Evolutionary conservation across 2,888 invertebrate species (phyloP), one percentile per base, ranked within the genome.

Genomic region (Harpagoxenus sublaevis): DNA sequence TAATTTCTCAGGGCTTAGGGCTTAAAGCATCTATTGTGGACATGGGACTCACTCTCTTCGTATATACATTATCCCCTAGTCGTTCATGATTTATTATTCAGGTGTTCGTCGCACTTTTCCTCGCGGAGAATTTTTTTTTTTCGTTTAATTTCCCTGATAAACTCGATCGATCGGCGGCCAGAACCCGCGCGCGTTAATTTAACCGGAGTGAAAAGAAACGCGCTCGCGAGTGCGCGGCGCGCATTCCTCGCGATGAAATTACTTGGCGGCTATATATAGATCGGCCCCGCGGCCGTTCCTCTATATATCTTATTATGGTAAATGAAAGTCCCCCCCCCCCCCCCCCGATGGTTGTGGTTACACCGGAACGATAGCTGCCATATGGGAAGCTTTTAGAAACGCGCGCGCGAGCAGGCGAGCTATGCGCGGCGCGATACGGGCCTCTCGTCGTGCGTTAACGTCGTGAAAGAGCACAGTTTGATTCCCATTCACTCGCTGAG

Each of bases 361-460:
- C 45, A 48, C 42, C 70, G 57, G 70, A 79, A 57, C 57, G 70
- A 79, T 48, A 57, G 70, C 71, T 35, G 57, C 70, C 70, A 79
- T 79, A 79, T 79, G 79, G 71, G 79, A 79, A 79, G 71, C 60
- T 79, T 71, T 71, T 71, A 71, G 79, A 79, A 79, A 71, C 71
- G 23, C 39, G 75, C 35, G 23, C 23, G 23, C 62, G 57, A 18
- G 53, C 53, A n/a, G n/a, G 53, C 77, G 63, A 45, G 62, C 48
- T 62, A 45, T 60, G 45, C 45, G 60, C 42, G 70, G 57, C 39
- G 57, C 39, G 57, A 74, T 28, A 28, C 60, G 77, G 23, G 48
- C 15, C 48, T 15, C n/a, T 23, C 35, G 10, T 8, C 35, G 57
- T 31, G 57, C 48, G 35, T 70, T 78, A 78, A 35, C 55, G 55